Percentiles rank a stretch among this genome's conserved stretches.
Conservation (phyloP, 2,797 vertebrate genomes). For the Merluccius polli region DNA sequence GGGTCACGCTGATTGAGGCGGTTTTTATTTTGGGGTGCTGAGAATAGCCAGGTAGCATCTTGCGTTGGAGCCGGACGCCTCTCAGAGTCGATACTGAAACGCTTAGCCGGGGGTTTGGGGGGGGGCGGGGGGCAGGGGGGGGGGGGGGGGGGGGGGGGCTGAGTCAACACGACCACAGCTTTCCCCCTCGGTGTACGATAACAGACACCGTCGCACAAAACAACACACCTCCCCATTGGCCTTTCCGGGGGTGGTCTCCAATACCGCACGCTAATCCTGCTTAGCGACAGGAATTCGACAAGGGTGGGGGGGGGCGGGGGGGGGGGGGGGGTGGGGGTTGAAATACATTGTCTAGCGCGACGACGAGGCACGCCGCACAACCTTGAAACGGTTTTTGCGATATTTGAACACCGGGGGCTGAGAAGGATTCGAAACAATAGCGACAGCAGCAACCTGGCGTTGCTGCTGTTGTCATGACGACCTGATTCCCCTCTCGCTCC, state of each 20-base stretch:
- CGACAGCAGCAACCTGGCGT: slow-evolving; percentile 26
- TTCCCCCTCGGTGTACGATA: slow-evolving; percentile 49
- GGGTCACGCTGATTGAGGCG: slow-evolving; percentile 42
- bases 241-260: slow-evolving; percentile 41
- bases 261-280: slow-evolving; percentile 47
- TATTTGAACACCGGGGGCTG: slow-evolving; percentile 40
- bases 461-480: not conserved
- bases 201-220: slow-evolving; percentile 55
- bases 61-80: slow-evolving; percentile 38
- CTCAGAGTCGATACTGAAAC: slow-evolving; percentile 61
- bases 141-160: slow-evolving; percentile 47
- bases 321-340: slow-evolving; percentile 16
- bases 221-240: not conserved
- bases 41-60: slow-evolving; percentile 42
- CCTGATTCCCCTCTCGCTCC: not conserved
- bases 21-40: slow-evolving; percentile 36
- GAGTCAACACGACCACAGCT: slow-evolving; percentile 52
- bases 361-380: slow-evolving; percentile 38
- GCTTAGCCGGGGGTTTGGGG: slow-evolving; percentile 26
- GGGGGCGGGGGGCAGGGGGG: slow-evolving; percentile 43
- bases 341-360: slow-evolving; percentile 36
- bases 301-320: too few species aligned
- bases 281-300: slow-evolving; percentile 61
- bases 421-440: slow-evolving; percentile 37
- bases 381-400: slow-evolving; percentile 24